phyloP scores from a whole-genome alignment of 1,140 invertebrate species.

The Macrobrachium rosenbergii region DNA sequence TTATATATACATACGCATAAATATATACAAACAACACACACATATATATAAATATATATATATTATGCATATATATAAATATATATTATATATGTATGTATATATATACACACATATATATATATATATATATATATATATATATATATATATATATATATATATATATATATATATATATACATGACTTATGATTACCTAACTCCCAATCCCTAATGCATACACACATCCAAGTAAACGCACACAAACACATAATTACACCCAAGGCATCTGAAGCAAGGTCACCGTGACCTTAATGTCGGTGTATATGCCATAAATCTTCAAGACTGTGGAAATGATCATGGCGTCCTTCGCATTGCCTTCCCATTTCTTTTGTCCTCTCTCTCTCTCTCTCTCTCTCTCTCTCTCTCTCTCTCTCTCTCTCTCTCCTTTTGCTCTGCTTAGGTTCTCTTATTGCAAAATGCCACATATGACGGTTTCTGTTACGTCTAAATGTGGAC shows the following conservation, averaged over 20 bases:
- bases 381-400: slow-evolving; percentile 18
- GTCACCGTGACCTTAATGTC: no score
- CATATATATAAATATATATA: neutral
- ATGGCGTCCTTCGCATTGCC: neutral
- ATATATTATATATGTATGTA: neutral
- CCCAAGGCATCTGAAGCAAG: neutral
- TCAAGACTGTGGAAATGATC: no score
- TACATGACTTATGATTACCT: no score
- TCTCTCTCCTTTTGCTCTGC: slow-evolving; percentile 1
- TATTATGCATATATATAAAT: neutral
- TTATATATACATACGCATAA: no score
- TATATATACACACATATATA: no score
- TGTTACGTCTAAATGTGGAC: no score
- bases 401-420: slow-evolving; percentile 24
- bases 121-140: neutral
- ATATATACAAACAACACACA: no score
- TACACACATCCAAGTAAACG: neutral
- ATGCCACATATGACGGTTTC: neutral
- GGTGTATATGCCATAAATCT: no score
- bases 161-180: slow-evolving; percentile 1
- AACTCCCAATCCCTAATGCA: no score
- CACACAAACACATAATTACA: slow-evolving; percentile 23
- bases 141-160: slow-evolving; percentile 24
- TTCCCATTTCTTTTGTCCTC: neutral
- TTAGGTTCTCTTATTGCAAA: neutral